phyloP scores from a whole-genome alignment of 92 coral and sea anemone species.

The Virgularia gustaviana region DNA sequence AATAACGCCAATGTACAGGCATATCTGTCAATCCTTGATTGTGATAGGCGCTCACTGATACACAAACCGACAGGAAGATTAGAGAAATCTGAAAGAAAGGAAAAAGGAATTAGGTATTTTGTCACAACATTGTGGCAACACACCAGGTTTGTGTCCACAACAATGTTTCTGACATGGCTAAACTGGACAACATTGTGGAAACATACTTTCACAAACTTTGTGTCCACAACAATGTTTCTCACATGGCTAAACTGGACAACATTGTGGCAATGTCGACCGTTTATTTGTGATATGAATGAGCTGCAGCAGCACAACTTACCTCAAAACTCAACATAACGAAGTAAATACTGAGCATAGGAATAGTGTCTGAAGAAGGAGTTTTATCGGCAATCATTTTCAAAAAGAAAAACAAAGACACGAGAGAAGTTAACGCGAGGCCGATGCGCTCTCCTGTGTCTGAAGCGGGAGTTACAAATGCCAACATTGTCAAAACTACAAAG shows the following conservation, averaged over 20 bases:
- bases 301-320: no score
- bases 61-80: constrained; percentile 16
- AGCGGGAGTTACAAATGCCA: constrained; percentile 8
- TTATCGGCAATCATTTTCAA: constrained; percentile 31
- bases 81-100: constrained; percentile 5
- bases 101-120: no score
- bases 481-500: constrained; percentile 4
- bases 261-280: no score
- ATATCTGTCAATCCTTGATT: neutral
- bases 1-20: neutral
- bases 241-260: no score
- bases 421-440: constrained; percentile 25
- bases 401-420: constrained; percentile 39
- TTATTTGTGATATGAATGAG: no score
- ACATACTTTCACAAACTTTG: no score
- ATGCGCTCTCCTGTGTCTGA: constrained; percentile 8
- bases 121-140: no score
- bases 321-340: constrained; percentile 21
- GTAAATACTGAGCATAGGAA: constrained; percentile 22
- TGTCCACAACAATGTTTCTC: no score
- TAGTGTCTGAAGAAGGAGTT: constrained; percentile 31
- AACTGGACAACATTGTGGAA: no score
- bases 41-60: constrained; percentile 12
- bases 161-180: no score
- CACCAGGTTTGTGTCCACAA: no score